phyloP scores from a whole-genome alignment of 2,888 invertebrate genomes.

The Coelopa pilipes region DNA sequence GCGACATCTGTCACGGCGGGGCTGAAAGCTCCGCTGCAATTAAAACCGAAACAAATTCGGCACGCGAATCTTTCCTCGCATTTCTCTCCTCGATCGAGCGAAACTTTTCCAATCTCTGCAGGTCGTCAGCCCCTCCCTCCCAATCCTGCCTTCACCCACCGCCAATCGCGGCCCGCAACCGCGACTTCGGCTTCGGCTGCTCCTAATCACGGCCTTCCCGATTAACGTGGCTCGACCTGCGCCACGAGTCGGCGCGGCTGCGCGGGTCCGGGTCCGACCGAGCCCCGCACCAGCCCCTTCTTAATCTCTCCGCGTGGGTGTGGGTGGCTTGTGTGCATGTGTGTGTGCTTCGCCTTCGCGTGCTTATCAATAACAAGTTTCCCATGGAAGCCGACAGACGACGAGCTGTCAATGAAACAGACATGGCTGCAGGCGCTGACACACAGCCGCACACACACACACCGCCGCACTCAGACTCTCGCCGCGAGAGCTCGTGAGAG shows the following conservation, averaged over 20 bases:
- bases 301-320: neutral
- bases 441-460: neutral
- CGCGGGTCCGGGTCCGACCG: no score
- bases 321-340: neutral
- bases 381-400: neutral
- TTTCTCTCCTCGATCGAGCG: neutral
- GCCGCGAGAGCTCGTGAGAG: neutral
- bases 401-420: neutral
- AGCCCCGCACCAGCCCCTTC: neutral
- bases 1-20: neutral
- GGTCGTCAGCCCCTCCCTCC: neutral
- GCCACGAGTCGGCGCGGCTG: neutral
- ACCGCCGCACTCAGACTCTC: neutral
- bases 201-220: neutral
- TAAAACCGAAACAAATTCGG: neutral
- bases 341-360: conserved; percentile 9
- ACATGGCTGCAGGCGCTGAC: neutral
- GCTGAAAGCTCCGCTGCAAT: neutral
- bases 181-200: neutral
- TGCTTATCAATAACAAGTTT: conserved; percentile 22
- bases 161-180: no score
- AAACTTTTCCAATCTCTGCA: neutral
- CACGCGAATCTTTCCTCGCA: neutral
- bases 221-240: neutral
- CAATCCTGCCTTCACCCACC: no score